These are phyloP conservation scores for Theristicus caerulescens DNA, from an alignment of 2,113 vertebrate species.

Conservation along the genomic window DNA sequence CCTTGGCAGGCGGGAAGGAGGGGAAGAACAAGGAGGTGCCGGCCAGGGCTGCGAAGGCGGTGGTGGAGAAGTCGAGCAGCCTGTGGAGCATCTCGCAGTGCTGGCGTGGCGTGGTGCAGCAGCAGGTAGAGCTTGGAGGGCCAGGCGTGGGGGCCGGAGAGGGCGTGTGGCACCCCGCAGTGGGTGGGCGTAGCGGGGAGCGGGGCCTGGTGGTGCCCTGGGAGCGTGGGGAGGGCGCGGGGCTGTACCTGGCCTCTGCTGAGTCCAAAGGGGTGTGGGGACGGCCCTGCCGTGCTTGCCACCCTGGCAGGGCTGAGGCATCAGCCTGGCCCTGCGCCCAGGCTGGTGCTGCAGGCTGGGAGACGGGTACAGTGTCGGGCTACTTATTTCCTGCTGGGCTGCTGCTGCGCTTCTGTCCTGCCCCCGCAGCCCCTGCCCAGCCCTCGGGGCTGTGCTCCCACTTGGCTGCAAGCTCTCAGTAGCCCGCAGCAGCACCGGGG, in stretches of 20 bases:
- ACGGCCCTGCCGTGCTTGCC: rapidly evolving
- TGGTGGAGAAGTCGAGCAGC: conserved; percentile 71
- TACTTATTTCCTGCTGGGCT: not conserved
- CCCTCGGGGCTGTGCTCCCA: rapidly evolving
- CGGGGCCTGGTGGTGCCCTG: not conserved
- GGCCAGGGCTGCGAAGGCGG: conserved; percentile 44
- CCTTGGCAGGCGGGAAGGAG: conserved; percentile 79
- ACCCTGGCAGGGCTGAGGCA: rapidly evolving
- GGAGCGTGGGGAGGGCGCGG: not conserved
- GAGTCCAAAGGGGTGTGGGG: no score
- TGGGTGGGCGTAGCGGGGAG: rapidly evolving
- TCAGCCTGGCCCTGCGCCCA: no score
- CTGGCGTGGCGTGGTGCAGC: conserved; percentile 84
- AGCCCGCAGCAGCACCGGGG: not conserved
- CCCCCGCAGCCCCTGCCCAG: not conserved
- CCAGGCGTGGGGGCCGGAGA: not conserved
- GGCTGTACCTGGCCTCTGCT: not conserved
- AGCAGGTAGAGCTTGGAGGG: conserved; percentile 70
- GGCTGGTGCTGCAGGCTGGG: not conserved
- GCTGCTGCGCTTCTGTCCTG: not conserved
- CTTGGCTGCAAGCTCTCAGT: rapidly evolving
- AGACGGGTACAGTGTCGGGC: rapidly evolving
- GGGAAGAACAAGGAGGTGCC: conserved; percentile 74
- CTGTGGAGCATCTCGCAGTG: conserved; percentile 80
- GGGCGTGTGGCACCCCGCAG: not conserved